These are phyloP conservation scores for Champsocephalus gunnari DNA, from an alignment of 2,797 vertebrate species.

Conservation along the genomic window DNA sequence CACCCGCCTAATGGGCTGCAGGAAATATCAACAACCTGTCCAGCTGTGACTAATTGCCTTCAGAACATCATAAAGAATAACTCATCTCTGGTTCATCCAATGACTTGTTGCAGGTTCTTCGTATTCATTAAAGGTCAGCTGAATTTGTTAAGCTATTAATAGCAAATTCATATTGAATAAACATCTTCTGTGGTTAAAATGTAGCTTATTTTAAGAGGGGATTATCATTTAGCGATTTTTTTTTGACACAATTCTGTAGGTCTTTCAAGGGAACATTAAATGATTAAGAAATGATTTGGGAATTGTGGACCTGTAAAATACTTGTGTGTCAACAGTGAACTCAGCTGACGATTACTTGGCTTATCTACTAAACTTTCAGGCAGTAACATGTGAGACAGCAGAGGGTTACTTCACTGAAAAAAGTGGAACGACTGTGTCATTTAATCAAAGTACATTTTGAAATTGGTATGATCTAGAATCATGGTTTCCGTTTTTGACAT, in stretches of 20 bases:
- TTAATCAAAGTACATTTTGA: too few relatives aligned
- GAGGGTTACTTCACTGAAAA: too few relatives aligned
- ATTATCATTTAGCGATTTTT: background rate
- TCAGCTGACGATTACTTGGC: too few relatives aligned
- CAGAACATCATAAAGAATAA: conserved; percentile 8
- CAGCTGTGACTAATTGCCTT: conserved; percentile 11
- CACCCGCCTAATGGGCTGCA: conserved; percentile 4
- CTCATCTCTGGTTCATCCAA: background rate
- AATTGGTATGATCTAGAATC: too few relatives aligned
- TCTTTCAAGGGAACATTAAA: too few relatives aligned
- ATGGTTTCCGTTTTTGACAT: too few relatives aligned
- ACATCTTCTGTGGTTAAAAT: background rate
- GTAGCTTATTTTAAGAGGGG: background rate
- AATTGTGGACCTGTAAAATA: too few relatives aligned
- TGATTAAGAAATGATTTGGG: too few relatives aligned
- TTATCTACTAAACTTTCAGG: too few relatives aligned
- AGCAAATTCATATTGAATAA: background rate
- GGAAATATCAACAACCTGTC: conserved; percentile 23
- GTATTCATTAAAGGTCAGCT: background rate
- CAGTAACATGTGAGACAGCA: too few relatives aligned
- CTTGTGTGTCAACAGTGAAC: too few relatives aligned
- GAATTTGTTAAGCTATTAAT: background rate
- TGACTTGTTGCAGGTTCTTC: background rate
- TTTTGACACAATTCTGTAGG: background rate
- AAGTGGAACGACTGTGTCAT: too few relatives aligned